Percentiles rank a stretch among this genome's conserved stretches.
Conservation (phyloP, 2,888 invertebrate genomes). For the Rosalia funebris region DNA sequence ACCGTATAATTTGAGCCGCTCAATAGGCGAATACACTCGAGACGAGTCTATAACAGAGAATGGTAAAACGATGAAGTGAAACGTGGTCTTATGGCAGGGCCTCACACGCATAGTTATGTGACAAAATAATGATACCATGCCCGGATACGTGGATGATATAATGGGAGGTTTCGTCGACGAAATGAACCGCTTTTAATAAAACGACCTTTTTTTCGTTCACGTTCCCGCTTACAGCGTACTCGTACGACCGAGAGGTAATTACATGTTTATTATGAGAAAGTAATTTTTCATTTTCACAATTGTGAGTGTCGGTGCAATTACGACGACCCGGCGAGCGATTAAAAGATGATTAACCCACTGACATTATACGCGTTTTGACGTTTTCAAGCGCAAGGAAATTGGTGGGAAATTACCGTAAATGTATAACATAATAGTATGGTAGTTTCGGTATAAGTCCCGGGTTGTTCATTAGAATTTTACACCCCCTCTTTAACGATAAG, state of each 20-base stretch:
- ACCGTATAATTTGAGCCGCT: constrained; percentile 12
- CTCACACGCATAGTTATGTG: constrained; percentile 48
- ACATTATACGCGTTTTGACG: background rate
- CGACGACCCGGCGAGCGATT: constrained; percentile 12
- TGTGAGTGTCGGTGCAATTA: constrained; percentile 13
- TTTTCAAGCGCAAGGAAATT: background rate
- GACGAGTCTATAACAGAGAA: constrained; percentile 16
- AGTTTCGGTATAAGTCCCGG: too few relatives aligned
- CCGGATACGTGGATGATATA: constrained; percentile 19
- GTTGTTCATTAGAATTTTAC: too few relatives aligned
- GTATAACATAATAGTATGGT: too few relatives aligned
- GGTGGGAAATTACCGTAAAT: background rate
- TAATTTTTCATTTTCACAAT: constrained; percentile 25
- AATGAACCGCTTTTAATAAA: constrained; percentile 27
- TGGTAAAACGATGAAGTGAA: constrained; percentile 20
- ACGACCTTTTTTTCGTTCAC: constrained; percentile 13
- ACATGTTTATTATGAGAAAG: constrained; percentile 12
- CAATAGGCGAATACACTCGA: constrained; percentile 10
- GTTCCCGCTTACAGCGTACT: background rate
- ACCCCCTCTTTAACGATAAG: too few relatives aligned
- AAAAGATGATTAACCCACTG: constrained; percentile 25
- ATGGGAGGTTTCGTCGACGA: constrained; percentile 17
- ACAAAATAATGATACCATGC: constrained; percentile 51
- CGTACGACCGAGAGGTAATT: constrained; percentile 8
- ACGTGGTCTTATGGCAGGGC: constrained; percentile 5